Percentiles rank a stretch among this genome's conserved stretches.
phyloP scores from a whole-genome alignment of 35 echinoderm and acorn worm species.

The Hemicentrotus pulcherrimus region DNA sequence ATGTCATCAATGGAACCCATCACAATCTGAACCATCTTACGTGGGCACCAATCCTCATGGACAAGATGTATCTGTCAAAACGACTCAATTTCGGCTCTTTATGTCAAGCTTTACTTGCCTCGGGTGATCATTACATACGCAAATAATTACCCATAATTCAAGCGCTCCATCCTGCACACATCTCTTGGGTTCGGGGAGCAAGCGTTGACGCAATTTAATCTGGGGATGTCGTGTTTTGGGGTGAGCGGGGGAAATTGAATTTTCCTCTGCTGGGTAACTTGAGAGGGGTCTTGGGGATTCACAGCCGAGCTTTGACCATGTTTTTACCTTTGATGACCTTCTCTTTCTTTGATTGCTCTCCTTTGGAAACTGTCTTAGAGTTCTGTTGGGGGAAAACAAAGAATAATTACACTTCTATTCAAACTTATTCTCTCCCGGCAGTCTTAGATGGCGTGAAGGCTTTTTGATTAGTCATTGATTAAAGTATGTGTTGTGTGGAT shows the following conservation, averaged over 20 bases:
- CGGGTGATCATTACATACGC: conserved; percentile 1
- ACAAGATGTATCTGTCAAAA: background rate
- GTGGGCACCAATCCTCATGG: background rate
- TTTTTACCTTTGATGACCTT: background rate
- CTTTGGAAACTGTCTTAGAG: background rate
- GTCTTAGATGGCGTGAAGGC: background rate
- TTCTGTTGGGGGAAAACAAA: background rate
- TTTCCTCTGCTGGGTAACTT: background rate
- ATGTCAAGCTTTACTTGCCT: background rate
- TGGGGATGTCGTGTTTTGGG: background rate
- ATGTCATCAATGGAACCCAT: background rate
- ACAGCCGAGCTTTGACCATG: background rate
- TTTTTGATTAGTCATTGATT: background rate
- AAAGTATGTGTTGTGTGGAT: background rate
- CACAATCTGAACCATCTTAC: background rate
- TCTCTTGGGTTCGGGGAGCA: background rate
- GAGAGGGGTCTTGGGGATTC: background rate
- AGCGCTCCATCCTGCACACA: conserved; percentile 6
- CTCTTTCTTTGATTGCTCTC: background rate
- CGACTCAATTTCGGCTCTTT: background rate
- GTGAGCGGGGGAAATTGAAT: conserved; percentile 1
- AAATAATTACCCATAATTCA: conserved; percentile 20
- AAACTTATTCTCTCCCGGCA: background rate
- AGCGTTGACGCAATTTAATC: conserved; percentile 16
- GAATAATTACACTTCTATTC: background rate